Evolutionary conservation across 2,113 vertebrate species (phyloP).

Genomic region (Pantherophis guttatus): DNA sequence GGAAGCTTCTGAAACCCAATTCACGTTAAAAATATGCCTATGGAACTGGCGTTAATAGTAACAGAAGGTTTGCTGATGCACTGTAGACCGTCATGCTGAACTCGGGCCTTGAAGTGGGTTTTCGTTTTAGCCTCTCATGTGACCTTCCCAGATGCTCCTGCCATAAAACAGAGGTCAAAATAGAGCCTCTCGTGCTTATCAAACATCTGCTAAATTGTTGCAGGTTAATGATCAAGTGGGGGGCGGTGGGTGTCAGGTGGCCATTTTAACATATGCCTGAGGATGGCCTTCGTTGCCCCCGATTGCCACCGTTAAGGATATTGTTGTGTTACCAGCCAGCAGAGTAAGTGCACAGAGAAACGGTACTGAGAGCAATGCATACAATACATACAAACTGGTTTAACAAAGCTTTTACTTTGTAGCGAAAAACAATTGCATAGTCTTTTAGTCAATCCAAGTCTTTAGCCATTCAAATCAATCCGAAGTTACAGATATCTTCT

Average conservation of each 20-base stretch:
- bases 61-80: conserved; percentile 46
- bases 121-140: conserved; percentile 31
- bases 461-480: no score
- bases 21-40: background rate
- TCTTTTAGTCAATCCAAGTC: no score
- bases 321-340: no score
- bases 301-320: background rate
- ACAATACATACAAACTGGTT: no score
- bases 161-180: conserved; percentile 39
- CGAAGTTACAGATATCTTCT: no score
- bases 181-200: conserved; percentile 41
- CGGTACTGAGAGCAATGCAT: no score
- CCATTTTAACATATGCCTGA: conserved; percentile 18
- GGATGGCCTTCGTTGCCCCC: background rate
- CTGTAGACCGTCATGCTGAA: background rate
- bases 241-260: conserved; percentile 35
- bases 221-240: conserved; percentile 40
- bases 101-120: conserved; percentile 39
- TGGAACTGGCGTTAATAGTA: conserved; percentile 22
- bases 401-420: no score
- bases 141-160: conserved; percentile 46
- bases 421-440: no score
- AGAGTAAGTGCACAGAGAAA: no score
- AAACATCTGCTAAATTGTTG: conserved; percentile 62
- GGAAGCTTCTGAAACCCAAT: background rate